Evolutionary conservation across 2,113 vertebrate genomes (phyloP).

Genomic region (Neodontobutis hainanensis): DNA sequence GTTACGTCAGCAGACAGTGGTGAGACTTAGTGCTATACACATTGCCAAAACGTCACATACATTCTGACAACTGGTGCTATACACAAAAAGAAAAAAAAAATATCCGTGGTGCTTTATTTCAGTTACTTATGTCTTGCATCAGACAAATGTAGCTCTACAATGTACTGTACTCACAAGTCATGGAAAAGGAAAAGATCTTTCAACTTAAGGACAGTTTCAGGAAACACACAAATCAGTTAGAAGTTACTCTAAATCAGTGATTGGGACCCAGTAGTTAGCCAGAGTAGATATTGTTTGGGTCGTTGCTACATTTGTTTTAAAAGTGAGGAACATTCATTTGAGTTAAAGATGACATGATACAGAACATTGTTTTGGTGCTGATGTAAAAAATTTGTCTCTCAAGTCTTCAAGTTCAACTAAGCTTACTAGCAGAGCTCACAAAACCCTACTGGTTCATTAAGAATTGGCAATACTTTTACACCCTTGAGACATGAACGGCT

Average conservation of each 20-base stretch:
- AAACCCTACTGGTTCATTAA: background rate
- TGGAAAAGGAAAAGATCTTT: background rate
- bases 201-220: background rate
- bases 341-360: no score
- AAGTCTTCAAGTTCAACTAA: slow-evolving; percentile 12
- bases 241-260: background rate
- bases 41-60: slow-evolving; percentile 67
- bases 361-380: no score
- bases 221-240: background rate
- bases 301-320: background rate
- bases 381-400: background rate
- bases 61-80: slow-evolving; percentile 82
- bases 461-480: background rate
- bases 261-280: background rate
- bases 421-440: slow-evolving; percentile 11
- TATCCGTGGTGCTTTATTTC: slow-evolving; percentile 77
- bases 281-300: background rate
- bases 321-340: no score
- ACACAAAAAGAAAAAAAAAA: slow-evolving; percentile 45
- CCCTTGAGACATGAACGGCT: no score
- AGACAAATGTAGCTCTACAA: slow-evolving; percentile 72
- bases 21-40: slow-evolving; percentile 62
- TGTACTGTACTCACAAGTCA: slow-evolving; percentile 62
- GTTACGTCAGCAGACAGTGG: slow-evolving; percentile 29
- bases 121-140: slow-evolving; percentile 64